Base-by-base conservation (phyloP, 92 coral and sea anemone species). In the Blastomussa wellsi region DNA sequence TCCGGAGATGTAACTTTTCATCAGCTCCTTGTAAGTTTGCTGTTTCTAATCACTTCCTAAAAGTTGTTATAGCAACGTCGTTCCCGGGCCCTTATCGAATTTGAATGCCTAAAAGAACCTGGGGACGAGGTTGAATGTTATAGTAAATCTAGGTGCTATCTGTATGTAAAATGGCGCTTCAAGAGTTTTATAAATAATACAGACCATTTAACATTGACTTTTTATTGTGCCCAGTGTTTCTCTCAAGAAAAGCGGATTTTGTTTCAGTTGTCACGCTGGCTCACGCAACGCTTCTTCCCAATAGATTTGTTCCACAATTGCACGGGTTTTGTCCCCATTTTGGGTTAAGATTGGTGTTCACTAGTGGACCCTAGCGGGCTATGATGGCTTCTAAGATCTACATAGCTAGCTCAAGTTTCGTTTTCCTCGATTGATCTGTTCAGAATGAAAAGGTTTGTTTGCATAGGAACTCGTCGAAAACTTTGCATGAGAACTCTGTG, bases 181-280 rank as follows among this genome's bases (percentile, higher is more conserved):
- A 19, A 70, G 79, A 82, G 71, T 82, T 82, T 82, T 82, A 51
- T 82, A 82, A 69, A 82, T 82, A 57, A 82, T 82, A 82, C 71
- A 53, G 86, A 71, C 48, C 79, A 72, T 52, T 55, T 71, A 82
- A 52, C 85, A 82, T 28, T 52, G 86, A n/a, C 24, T 5, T 48
- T n/a, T 28, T 26, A 0, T 26, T 48, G 32, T 72, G 81, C 33
- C 59, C 22, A 26, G 15, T 24, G 22, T 29, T 71, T 15, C 13
- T 41, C 32, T 42, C 0, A 35, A 17, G 36, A 10, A 1, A 7
- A 7, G 19, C 44, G 44, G 44, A 3, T 3, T 3, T 39, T 7
- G 44, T 39, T 39, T 39, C 4, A 39, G 44, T 39, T 3, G 44
- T 39, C 44, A 39, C 44, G 44, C 7, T 39, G 4, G 44, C 3